These are phyloP conservation scores for Leuciscus idus DNA, from an alignment of 2,113 vertebrate genomes.

Conservation along the genomic window DNA sequence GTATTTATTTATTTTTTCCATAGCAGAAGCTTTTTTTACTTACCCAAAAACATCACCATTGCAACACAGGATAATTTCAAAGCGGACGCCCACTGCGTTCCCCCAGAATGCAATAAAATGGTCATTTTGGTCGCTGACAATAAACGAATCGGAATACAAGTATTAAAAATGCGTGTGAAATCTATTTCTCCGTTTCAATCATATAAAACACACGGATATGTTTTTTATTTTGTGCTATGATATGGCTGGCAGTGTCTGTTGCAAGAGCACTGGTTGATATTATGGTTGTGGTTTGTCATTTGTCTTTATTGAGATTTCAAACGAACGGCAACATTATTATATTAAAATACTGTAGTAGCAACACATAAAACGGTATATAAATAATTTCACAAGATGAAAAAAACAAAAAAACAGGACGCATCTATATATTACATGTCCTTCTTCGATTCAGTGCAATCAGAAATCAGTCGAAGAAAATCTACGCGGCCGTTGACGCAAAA, in stretches of 20 bases:
- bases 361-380: not conserved
- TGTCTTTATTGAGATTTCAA: not conserved
- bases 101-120: conserved; percentile 32
- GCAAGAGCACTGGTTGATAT: conserved; percentile 68
- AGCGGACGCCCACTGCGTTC: conserved; percentile 46
- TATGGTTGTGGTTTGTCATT: conserved; percentile 60
- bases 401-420: too few relatives aligned
- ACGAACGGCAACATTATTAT: not conserved
- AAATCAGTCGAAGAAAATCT: not conserved
- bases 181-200: conserved; percentile 27
- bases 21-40: conserved; percentile 46
- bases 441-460: not conserved
- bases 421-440: not conserved
- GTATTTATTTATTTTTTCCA: not conserved
- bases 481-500: conserved; percentile 44
- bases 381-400: too few relatives aligned
- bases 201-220: conserved; percentile 48
- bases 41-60: conserved; percentile 56
- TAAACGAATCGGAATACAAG: not conserved
- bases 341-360: not conserved
- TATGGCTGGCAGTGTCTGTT: conserved; percentile 77
- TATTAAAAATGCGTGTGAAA: not conserved
- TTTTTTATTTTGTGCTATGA: conserved; percentile 68
- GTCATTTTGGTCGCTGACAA: conserved; percentile 45
- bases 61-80: conserved; percentile 52